Evolutionary conservation across 2,113 vertebrate genomes (phyloP).

Genomic region (Connochaetes taurinus): DNA sequence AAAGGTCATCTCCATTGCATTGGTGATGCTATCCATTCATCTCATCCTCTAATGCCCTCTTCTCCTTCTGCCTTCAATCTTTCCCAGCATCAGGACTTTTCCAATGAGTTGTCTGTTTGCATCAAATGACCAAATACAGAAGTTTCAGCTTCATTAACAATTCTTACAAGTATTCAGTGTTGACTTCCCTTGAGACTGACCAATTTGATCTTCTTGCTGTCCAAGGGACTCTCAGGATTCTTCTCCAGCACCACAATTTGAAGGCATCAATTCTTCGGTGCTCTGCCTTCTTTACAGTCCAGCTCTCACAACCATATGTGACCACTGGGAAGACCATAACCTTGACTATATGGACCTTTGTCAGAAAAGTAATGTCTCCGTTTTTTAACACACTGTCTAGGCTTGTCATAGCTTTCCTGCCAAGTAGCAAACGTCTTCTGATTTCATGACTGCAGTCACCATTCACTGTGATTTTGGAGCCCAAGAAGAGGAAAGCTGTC

Average conservation of each 20-base stretch:
- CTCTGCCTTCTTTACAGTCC: not conserved
- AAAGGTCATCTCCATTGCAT: not conserved
- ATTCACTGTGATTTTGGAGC: not conserved
- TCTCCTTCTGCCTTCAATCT: not conserved
- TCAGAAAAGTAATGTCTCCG: not conserved
- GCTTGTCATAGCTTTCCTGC: not conserved
- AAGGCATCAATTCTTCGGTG: not conserved
- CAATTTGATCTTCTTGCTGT: not conserved
- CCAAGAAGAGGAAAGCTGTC: not conserved
- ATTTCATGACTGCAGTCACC: not conserved
- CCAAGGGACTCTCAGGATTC: not conserved
- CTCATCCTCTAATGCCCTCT: not conserved
- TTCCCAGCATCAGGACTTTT: not conserved
- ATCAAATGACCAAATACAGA: not conserved
- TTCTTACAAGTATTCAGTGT: not conserved
- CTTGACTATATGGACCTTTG: not conserved
- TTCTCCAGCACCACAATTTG: not conserved
- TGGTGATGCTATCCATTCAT: not conserved
- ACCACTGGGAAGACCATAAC: not conserved
- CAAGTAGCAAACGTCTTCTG: not conserved
- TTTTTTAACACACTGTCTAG: not conserved
- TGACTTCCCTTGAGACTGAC: not conserved
- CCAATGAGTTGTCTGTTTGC: not conserved
- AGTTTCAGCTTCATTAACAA: not conserved
- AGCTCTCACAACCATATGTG: not conserved